Percentiles rank a stretch among this genome's conserved stretches.
These are phyloP conservation scores for Anoplolepis gracilipes DNA, from an alignment of 1,140 invertebrate genomes.

Conservation along the genomic window DNA sequence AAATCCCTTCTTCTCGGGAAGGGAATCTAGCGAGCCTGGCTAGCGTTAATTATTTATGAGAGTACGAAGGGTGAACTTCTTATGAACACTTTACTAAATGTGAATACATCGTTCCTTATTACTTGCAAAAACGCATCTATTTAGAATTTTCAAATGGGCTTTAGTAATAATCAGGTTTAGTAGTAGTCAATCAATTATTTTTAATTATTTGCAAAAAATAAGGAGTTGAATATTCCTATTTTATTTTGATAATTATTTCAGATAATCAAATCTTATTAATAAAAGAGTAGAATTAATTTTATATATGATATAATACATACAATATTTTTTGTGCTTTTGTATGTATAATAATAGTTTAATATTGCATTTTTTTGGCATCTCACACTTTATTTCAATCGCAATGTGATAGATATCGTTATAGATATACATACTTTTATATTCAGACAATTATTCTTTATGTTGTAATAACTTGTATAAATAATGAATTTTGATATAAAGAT, in stretches of 20 bases:
- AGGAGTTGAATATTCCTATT: background rate
- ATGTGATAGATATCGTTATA: no score
- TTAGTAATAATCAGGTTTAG: background rate
- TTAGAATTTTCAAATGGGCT: background rate
- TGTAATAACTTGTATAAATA: background rate
- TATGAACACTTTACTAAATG: constrained; percentile 28
- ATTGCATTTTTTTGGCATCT: background rate
- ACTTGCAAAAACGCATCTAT: background rate
- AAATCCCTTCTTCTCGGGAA: constrained; percentile 66
- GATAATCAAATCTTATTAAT: background rate
- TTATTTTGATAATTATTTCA: background rate
- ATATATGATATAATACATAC: background rate
- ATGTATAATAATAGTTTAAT: background rate
- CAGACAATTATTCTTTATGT: background rate
- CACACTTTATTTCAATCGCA: background rate
- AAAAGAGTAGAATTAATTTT: background rate
- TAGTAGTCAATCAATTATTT: constrained; percentile 5
- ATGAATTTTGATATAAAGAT: background rate
- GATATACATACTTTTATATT: background rate
- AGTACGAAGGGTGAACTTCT: constrained; percentile 54
- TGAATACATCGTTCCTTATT: background rate
- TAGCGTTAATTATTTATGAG: constrained; percentile 70
- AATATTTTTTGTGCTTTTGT: no score
- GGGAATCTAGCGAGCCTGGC: constrained; percentile 47
- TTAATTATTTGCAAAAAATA: background rate